Conservation (phyloP, 35 echinoderm and acorn worm species). For the Eucidaris tribuloides region DNA sequence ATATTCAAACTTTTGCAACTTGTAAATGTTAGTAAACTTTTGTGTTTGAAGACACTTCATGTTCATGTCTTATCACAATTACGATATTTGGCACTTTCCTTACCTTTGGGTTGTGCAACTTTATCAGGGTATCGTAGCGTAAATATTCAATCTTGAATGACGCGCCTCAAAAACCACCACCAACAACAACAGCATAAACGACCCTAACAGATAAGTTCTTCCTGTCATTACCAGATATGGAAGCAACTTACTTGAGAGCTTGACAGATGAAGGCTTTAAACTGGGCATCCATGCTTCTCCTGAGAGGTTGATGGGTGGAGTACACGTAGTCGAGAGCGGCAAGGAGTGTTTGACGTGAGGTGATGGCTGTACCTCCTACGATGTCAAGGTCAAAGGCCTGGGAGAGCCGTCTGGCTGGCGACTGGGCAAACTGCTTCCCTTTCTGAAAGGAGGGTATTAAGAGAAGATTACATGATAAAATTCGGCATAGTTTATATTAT, state of each 20-base stretch:
- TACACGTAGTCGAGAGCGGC: constrained; percentile 75
- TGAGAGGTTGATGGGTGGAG: constrained; percentile 67
- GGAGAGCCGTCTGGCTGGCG: constrained; percentile 82
- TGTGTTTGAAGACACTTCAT: no score
- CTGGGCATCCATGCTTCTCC: constrained; percentile 77
- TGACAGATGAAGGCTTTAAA: constrained; percentile 92
- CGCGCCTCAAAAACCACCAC: no score
- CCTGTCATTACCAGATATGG: background rate
- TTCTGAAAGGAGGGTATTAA: constrained; percentile 64
- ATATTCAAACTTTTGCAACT: no score
- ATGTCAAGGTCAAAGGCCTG: constrained; percentile 93
- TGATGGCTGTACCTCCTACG: constrained; percentile 93
- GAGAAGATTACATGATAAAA: no score
- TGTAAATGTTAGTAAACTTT: background rate
- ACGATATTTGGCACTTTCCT: no score
- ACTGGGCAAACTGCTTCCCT: constrained; percentile 73
- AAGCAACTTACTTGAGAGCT: constrained; percentile 82
- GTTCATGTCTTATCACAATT: no score
- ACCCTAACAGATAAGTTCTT: background rate
- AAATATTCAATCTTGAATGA: no score
- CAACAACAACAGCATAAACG: background rate
- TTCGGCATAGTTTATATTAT: no score
- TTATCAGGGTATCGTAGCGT: no score
- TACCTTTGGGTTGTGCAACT: no score
- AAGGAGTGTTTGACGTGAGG: constrained; percentile 81